These are phyloP conservation scores for Phaethon lepturus DNA, from an alignment of 2,113 vertebrate species.

Conservation along the genomic window DNA sequence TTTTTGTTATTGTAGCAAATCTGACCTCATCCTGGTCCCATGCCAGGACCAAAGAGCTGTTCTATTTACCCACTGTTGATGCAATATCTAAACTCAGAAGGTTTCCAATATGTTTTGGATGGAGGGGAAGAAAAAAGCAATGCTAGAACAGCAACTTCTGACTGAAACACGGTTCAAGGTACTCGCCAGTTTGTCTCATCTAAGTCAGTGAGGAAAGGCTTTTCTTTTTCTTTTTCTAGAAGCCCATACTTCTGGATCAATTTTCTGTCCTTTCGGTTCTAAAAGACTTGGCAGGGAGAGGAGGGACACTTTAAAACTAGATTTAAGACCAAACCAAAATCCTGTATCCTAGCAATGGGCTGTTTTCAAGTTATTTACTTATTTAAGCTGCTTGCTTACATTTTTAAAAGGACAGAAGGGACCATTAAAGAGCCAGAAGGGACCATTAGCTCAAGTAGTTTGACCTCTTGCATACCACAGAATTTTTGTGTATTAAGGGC, in stretches of 20 bases:
- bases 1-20: constrained; percentile 50
- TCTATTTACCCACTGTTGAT: not conserved
- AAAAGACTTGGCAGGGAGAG: not conserved
- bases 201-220: not conserved
- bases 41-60: constrained; percentile 4
- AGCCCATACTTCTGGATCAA: not conserved
- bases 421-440: not conserved
- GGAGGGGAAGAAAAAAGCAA: not conserved
- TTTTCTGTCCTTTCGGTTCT: not conserved
- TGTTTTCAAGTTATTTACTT: not conserved
- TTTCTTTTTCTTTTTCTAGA: not conserved
- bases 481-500: not conserved
- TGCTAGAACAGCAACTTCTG: not conserved
- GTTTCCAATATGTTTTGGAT: not conserved
- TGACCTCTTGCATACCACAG: not conserved
- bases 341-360: not conserved
- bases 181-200: not conserved
- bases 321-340: not conserved
- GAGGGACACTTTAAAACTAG: not conserved
- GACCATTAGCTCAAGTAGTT: fast-evolving
- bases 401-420: not conserved
- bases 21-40: constrained; percentile 54
- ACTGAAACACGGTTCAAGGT: not conserved
- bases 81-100: not conserved
- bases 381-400: not conserved